Conservation (phyloP, 2,888 invertebrate species). For the Cryptus armator region DNA sequence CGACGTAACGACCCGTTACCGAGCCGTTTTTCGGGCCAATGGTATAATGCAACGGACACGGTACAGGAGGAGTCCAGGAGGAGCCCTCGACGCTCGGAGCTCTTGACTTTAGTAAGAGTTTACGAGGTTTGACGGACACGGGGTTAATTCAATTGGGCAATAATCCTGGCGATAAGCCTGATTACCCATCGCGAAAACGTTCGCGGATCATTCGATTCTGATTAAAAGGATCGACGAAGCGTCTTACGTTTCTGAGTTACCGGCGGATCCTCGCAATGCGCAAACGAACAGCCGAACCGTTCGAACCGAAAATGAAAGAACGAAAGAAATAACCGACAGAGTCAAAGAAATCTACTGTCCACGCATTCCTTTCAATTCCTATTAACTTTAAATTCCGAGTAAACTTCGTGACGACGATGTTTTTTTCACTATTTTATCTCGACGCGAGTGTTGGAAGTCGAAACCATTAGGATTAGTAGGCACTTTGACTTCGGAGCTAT, state of each 20-base stretch:
- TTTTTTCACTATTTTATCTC: conserved; percentile 71
- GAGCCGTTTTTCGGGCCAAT: conserved; percentile 75
- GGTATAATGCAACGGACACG: conserved; percentile 80
- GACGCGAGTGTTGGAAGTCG: conserved; percentile 53
- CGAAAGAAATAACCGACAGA: conserved; percentile 7
- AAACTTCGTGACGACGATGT: conserved; percentile 28
- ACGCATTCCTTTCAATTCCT: conserved; percentile 33
- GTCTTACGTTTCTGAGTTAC: conserved; percentile 7
- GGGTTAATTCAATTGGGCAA: conserved; percentile 84
- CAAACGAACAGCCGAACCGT: conserved; percentile 5
- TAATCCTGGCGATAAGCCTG: conserved; percentile 83
- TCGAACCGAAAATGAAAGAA: conserved; percentile 15
- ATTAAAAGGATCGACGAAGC: conserved; percentile 76
- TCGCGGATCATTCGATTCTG: conserved; percentile 76
- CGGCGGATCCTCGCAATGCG: not conserved
- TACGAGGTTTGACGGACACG: conserved; percentile 83
- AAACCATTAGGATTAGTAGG: conserved; percentile 75
- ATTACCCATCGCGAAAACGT: conserved; percentile 75
- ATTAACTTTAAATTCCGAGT: conserved; percentile 29
- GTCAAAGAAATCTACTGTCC: conserved; percentile 7
- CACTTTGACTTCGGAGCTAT: conserved; percentile 68
- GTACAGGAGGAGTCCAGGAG: conserved; percentile 82
- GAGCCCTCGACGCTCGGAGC: conserved; percentile 15
- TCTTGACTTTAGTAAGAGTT: conserved; percentile 83
- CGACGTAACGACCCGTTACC: conserved; percentile 79